Percentiles rank a stretch among this genome's conserved stretches.
Conservation (phyloP, 37 sponge, comb jelly and placozoan genomes). For the Aplysina aerophoba region DNA sequence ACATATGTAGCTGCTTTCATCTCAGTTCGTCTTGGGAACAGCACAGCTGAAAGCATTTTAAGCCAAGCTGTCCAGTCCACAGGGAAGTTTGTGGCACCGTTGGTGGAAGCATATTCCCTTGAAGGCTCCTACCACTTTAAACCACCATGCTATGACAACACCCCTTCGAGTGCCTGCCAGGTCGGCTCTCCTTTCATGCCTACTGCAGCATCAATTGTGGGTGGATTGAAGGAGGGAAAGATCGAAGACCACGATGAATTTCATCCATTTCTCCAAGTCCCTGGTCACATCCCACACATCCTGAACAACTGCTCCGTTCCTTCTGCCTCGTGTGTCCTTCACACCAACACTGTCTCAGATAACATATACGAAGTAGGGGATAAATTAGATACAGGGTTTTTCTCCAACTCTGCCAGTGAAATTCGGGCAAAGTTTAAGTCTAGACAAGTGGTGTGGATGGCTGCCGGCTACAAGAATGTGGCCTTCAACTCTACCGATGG, state of each 20-base stretch:
- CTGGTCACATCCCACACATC: conserved; percentile 71
- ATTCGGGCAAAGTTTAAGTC: conserved; percentile 78
- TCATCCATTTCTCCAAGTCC: conserved; percentile 81
- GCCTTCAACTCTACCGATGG: conserved; percentile 81
- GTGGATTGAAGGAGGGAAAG: conserved; percentile 37
- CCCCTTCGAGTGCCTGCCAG: conserved; percentile 56
- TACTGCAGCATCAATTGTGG: conserved; percentile 51
- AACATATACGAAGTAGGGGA: conserved; percentile 67
- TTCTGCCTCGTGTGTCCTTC: conserved; percentile 29
- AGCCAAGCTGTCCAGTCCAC: conserved; percentile 22
- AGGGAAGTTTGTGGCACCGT: conserved; percentile 53
- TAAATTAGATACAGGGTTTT: conserved; percentile 61
- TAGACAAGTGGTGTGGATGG: conserved; percentile 64
- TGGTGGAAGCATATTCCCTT: conserved; percentile 63
- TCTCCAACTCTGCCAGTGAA: conserved; percentile 72
- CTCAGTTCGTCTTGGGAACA: conserved; percentile 26
- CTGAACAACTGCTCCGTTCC: conserved; percentile 67
- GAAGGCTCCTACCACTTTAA: conserved; percentile 79
- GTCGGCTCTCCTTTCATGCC: conserved; percentile 63
- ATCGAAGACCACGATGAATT: conserved; percentile 66
- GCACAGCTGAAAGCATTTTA: background rate
- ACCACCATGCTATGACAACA: conserved; percentile 75
- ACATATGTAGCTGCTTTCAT: conserved; percentile 45
- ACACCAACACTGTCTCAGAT: conserved; percentile 56
- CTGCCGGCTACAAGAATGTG: conserved; percentile 63